A percentile compares a stretch with the other conserved stretches of the same genome.
phyloP scores from a whole-genome alignment of 2,797 vertebrate species.

The Salmo trutta region DNA sequence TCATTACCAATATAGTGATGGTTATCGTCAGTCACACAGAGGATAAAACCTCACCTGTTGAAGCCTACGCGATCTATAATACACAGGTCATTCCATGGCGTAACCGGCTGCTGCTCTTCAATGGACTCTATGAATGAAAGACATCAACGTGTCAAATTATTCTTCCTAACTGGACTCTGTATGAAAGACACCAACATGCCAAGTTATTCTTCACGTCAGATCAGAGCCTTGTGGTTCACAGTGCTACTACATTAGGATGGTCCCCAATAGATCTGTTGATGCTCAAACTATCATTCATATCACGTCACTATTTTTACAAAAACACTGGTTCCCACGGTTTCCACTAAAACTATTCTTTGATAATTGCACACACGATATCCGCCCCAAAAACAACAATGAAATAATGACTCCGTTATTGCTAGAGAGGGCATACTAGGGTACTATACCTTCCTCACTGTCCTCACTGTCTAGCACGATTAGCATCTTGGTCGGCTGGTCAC shows the following conservation, averaged over 20 bases:
- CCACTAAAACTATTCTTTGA: not conserved
- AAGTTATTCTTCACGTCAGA: not conserved
- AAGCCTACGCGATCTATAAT: conserved; percentile 63
- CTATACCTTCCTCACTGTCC: conserved; percentile 72
- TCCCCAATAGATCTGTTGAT: no score
- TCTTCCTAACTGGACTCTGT: conserved; percentile 54
- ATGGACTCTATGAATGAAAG: conserved; percentile 56
- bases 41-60: not conserved
- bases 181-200: not conserved
- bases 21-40: not conserved
- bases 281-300: no score
- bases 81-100: conserved; percentile 64
- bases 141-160: not conserved
- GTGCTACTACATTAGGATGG: not conserved
- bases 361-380: not conserved
- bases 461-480: conserved; percentile 50
- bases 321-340: not conserved
- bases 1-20: not conserved
- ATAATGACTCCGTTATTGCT: not conserved
- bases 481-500: conserved; percentile 17
- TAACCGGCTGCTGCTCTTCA: conserved; percentile 47
- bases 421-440: not conserved
- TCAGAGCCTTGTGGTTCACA: not conserved
- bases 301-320: no score
- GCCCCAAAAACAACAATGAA: not conserved